Base-by-base conservation (phyloP, 2,113 vertebrate genomes). In the Coreoperca whiteheadi region DNA sequence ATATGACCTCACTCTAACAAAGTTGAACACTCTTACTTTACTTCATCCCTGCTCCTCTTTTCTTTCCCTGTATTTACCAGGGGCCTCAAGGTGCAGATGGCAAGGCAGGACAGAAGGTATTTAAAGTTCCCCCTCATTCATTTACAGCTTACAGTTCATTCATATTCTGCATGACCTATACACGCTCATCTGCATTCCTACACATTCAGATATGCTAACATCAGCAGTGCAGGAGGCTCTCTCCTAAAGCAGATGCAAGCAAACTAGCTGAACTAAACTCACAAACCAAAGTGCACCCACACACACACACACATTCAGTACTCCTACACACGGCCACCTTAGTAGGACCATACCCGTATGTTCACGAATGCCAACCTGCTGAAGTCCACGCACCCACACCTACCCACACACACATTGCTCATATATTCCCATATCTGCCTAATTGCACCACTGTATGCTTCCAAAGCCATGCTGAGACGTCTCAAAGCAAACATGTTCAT, bases 91-190 rank as follows among this genome's bases (percentile, higher is more conserved):
- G 95, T 78, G 21, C 73, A 68, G 93, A 93, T 59, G 95, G 95
- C 84, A 92, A 86, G 46, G 2, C 66, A 11, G 95, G 95, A 90
- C 64, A 83, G 61, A 95, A 95, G 94, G 95, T 96, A 91, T 21
- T 41, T 9, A 60, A 63, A 51, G 43, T 30, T 56, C 57, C 28
- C n/a, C 18, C 71, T 85, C 37, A 9, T 83, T 86, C 50, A 50
- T 87, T 87, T 77, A 66, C 67, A 83, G 51, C 41, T 63, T 28
- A 41, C 23, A 50, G 18, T 81, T 86, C 74, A 88, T 92, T 91
- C 78, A 76, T 90, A 89, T 87, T 89, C 77, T 74, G 69, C 18
- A 14, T 86, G 74, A 83, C 84, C 73, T 63, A 75, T 78, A 77
- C 77, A 80, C 16, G 2, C 78, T 85, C 84, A 89, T 87, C 74